Base-by-base conservation (phyloP, 2,113 vertebrate species). In the Hemiscyllium ocellatum region DNA sequence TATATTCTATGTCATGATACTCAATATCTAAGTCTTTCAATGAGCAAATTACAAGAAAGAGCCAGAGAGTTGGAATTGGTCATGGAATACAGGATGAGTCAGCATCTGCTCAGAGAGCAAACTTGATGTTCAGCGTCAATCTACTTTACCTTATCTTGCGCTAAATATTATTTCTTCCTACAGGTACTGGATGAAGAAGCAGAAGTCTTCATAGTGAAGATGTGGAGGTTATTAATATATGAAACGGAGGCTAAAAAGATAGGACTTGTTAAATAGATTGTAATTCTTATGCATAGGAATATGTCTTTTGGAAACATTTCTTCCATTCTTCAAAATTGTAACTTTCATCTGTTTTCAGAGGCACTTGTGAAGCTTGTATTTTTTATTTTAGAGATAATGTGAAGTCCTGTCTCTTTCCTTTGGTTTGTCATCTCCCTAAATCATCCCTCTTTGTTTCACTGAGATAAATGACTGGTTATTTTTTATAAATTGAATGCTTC, bases 231-330 rank as follows among this genome's bases (percentile, higher is more conserved):
- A 97, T 98, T 99, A 97, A 99, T 99, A 97, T 99, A 99, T 72
- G 99, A 99, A 98, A 99, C 99, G 10, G 99, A 99, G 97, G 99
- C 99, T 4, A 99, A 99, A 98, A 99, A 99, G 98, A 99, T 99
- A 80, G 99, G 99, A 97, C 98, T 99, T 97, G 99, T 98, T 96
- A 99, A 99, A 98, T 99, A 98, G 98, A 98, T 96, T 26, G 2
- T 42, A 86, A 95, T 8, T 66, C 65, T 96, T 87, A 94, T 96
- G 96, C 96, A 96, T 95, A 20, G 85, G 56, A n/a, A 4, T 76
- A 89, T 91, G 96, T 95, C 33, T 83, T 97, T 96, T 42, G 83
- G 95, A 94, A 96, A 76, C 91, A 89, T 95, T 86, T 56, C 65
- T 61, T 96, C 94, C 95, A 95, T 95, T n/a, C n/a, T 96, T 96